Conservation (phyloP, 2,888 invertebrate species). For the Neoitamus cyanurus region DNA sequence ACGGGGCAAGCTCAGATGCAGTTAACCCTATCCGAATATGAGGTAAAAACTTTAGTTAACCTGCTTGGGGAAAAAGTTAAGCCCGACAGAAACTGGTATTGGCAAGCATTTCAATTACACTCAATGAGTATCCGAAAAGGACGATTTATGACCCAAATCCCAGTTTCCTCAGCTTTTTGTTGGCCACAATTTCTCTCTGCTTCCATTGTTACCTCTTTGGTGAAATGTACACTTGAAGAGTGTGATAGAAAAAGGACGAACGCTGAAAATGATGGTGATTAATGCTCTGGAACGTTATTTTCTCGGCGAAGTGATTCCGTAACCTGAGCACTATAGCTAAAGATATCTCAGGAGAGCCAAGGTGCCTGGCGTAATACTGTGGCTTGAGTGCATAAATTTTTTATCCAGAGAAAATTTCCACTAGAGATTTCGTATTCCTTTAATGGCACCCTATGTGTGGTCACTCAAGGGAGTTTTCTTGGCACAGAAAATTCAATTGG, state of each 20-base stretch:
- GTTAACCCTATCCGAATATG: not conserved
- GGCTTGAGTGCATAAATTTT: slow-evolving; percentile 33
- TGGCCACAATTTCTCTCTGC: not conserved
- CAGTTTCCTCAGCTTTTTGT: slow-evolving; percentile 46
- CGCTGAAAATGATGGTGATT: slow-evolving; percentile 49
- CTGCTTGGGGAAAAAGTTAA: slow-evolving; percentile 43
- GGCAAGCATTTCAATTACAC: slow-evolving; percentile 52
- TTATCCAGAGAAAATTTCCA: not conserved
- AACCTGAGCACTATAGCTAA: not conserved
- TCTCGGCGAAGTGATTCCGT: slow-evolving; percentile 23
- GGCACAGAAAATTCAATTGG: not conserved
- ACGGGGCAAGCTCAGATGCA: not conserved
- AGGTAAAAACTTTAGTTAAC: slow-evolving; percentile 30
- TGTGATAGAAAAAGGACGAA: slow-evolving; percentile 47
- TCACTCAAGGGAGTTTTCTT: not conserved
- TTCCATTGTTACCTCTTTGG: slow-evolving; percentile 37
- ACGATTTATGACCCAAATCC: slow-evolving; percentile 51
- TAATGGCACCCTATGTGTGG: not conserved
- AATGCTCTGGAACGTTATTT: slow-evolving; percentile 50
- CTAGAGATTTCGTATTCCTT: not conserved
- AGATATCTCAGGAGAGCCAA: not conserved
- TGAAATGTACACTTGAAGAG: slow-evolving; percentile 25
- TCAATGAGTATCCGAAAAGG: slow-evolving; percentile 51
- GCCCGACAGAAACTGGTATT: slow-evolving; percentile 50
- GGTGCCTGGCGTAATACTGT: slow-evolving; percentile 7